Evolutionary conservation across 2,888 invertebrate species (phyloP).

Genomic region (Lasioglossum pauxillum): DNA sequence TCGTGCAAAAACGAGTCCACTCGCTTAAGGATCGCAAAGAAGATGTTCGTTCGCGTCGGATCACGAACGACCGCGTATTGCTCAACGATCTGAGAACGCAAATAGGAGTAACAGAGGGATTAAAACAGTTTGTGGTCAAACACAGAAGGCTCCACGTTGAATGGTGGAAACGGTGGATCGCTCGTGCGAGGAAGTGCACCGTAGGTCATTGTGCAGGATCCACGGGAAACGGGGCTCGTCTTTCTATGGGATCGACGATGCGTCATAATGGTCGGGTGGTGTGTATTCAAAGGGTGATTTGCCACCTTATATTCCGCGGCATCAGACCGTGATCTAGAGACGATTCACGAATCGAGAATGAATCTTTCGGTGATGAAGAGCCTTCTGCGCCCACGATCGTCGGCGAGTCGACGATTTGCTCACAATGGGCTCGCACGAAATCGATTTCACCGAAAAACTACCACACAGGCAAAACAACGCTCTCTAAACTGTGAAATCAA

Average conservation of each 20-base stretch:
- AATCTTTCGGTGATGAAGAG: conserved; percentile 4
- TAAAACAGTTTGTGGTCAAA: conserved; percentile 79
- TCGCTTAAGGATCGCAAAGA: not conserved
- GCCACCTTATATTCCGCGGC: conserved; percentile 54
- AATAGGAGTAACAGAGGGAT: conserved; percentile 76
- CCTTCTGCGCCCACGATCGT: not conserved
- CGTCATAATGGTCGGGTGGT: conserved; percentile 64
- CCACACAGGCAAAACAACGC: not conserved
- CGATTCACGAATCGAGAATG: conserved; percentile 27
- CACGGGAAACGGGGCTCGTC: conserved; percentile 58
- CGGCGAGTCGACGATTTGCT: not conserved
- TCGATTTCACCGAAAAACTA: not conserved
- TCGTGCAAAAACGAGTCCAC: too few species aligned
- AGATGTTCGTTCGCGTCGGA: conserved; percentile 27
- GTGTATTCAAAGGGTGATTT: conserved; percentile 50
- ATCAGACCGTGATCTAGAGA: conserved; percentile 44
- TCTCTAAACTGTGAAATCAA: not conserved
- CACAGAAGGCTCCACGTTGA: conserved; percentile 69
- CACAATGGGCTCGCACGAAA: not conserved
- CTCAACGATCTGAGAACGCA: conserved; percentile 71
- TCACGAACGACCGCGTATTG: conserved; percentile 62
- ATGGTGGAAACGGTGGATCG: conserved; percentile 71
- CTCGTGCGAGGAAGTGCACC: conserved; percentile 60
- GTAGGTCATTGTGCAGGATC: conserved; percentile 55
- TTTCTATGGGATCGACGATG: conserved; percentile 69